Evolutionary conservation across 2,797 vertebrate species (phyloP).

Genomic region (Gadopsis marmoratus): DNA sequence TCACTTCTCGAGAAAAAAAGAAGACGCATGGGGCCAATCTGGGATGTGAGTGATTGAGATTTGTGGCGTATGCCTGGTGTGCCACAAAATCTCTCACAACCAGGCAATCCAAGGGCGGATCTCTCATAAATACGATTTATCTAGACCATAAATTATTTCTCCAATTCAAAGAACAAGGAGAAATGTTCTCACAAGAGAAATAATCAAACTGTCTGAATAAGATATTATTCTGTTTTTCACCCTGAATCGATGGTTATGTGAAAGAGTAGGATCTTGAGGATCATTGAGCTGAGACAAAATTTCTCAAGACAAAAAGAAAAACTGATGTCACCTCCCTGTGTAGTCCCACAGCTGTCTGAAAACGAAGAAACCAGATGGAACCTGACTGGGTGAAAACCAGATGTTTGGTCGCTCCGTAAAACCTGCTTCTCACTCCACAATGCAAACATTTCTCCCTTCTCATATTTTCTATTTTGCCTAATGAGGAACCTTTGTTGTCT

Average conservation of each 20-base stretch:
- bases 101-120: slow-evolving; percentile 13
- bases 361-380: slow-evolving; percentile 46
- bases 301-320: slow-evolving; percentile 1
- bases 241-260: neutral
- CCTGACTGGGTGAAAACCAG: slow-evolving; percentile 38
- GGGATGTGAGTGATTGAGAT: slow-evolving; percentile 31
- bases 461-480: slow-evolving; percentile 21
- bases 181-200: slow-evolving; percentile 13
- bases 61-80: slow-evolving; percentile 1
- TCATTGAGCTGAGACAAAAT: slow-evolving; percentile 22
- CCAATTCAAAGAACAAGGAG: neutral
- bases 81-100: neutral
- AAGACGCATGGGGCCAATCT: neutral
- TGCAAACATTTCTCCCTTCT: slow-evolving; percentile 38
- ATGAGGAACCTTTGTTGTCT: slow-evolving; percentile 61
- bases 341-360: slow-evolving; percentile 42
- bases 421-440: slow-evolving; percentile 25
- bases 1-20: neutral
- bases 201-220: slow-evolving; percentile 14
- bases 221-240: slow-evolving; percentile 15
- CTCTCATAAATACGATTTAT: neutral
- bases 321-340: slow-evolving; percentile 32
- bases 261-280: slow-evolving; percentile 25
- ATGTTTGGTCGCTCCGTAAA: slow-evolving; percentile 47
- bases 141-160: neutral